Evolutionary conservation across 1,140 invertebrate genomes (phyloP), one percentile per base, ranked within the genome.

Genomic region (Trichonephila clavipes): DNA sequence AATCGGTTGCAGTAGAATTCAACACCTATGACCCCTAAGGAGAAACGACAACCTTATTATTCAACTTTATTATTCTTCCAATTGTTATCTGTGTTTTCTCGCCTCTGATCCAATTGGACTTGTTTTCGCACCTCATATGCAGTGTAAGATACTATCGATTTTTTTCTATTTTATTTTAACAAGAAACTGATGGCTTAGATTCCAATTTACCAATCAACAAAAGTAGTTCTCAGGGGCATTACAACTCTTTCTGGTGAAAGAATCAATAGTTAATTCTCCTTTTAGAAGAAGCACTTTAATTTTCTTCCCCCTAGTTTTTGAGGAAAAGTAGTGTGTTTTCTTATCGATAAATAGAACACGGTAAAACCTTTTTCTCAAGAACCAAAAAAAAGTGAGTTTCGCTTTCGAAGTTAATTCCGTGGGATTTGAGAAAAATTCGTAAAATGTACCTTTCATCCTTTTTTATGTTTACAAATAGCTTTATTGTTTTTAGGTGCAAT

Each of bases 191-290:
- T 77, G 28, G 72, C 34, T 77, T 77, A 77, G 28, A 40, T 40
- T 77, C 28, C 16, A 34, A 34, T 40, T 34, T 28, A 77, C 24
- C 72, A 77, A 77, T 77, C 72, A 77, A 18, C 72, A 77, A 19
- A 77, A 40, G 72, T 77, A 18, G 72, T 40, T 77, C 72, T 77
- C 72, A 14, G 28, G 72, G 28, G 72, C 18, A 77, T 12, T 18
- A 16, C 72, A 19, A 77, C 72, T 77, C 28, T 16, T 34, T 77
- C 72, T 34, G 18, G 34, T 28, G 28, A 34, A 40, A 72, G 18
- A 77, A 77, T 77, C 72, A 28, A 77, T 77, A 40, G 72, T 40
- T 77, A 77, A 77, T 77, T 77, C 72, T 40, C 72, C 28, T 34
- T 34, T 77, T 77, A 24, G 24, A 34, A 28, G 16, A 77, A 77